Evolutionary conservation across 2,888 invertebrate species (phyloP).

Genomic region (Dolomedes plantarius): DNA sequence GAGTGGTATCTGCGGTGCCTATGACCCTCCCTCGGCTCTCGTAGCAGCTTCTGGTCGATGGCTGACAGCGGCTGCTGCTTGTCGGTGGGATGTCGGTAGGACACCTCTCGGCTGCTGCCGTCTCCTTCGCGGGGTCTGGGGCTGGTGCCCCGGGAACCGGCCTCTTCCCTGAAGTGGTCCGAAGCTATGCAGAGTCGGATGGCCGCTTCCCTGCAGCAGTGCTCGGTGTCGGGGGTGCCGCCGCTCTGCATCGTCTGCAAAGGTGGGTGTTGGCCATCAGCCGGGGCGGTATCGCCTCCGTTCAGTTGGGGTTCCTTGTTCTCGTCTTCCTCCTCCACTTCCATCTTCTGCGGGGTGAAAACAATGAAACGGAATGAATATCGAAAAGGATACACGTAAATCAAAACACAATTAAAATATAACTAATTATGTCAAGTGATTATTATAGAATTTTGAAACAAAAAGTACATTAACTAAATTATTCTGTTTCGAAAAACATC

Average conservation of each 20-base stretch:
- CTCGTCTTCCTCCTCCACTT: slow-evolving; percentile 67
- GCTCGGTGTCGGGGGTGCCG: slow-evolving; percentile 57
- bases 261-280: slow-evolving; percentile 5
- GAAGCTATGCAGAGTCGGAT: slow-evolving; percentile 35
- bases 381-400: too few relatives aligned
- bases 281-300: slow-evolving; percentile 21
- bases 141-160: slow-evolving; percentile 39
- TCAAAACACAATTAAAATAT: too few relatives aligned
- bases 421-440: too few relatives aligned
- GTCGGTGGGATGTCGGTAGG: slow-evolving; percentile 19
- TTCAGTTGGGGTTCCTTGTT: slow-evolving; percentile 41
- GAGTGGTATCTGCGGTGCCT: slow-evolving; percentile 73
- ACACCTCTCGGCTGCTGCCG: slow-evolving; percentile 52
- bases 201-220: slow-evolving; percentile 39
- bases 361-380: slow-evolving; percentile 9
- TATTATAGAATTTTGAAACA: too few relatives aligned
- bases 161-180: slow-evolving; percentile 34
- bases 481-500: too few relatives aligned
- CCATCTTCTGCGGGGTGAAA: slow-evolving; percentile 72
- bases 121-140: slow-evolving; percentile 42
- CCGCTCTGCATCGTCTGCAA: background rate
- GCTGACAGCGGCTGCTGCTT: slow-evolving; percentile 69
- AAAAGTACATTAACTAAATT: too few relatives aligned
- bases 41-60: slow-evolving; percentile 64
- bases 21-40: slow-evolving; percentile 72